Percentiles rank a stretch among this genome's conserved stretches.
Evolutionary conservation across 2,888 invertebrate species (phyloP).

Genomic region (Dioctria linearis): DNA sequence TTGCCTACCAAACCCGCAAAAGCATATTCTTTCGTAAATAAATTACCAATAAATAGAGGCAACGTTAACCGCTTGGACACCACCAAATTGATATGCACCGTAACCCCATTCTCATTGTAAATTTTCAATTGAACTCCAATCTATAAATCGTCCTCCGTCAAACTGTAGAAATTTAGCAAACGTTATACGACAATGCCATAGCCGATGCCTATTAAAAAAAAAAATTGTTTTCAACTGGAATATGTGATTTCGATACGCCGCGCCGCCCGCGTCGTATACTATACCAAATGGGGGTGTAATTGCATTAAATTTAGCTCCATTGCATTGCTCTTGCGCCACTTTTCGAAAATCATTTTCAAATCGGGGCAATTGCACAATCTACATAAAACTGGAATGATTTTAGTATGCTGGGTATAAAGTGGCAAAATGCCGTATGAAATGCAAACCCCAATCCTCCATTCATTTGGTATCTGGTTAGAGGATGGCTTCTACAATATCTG

Average conservation of each 20-base stretch:
- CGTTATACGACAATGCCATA: slow-evolving; percentile 26
- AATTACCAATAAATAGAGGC: no score
- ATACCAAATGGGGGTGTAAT: slow-evolving; percentile 20
- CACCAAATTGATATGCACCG: background rate
- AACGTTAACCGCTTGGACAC: background rate
- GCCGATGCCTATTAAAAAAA: slow-evolving; percentile 29
- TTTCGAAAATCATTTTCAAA: slow-evolving; percentile 27
- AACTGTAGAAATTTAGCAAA: slow-evolving; percentile 41
- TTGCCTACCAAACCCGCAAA: no score
- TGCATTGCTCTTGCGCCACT: slow-evolving; percentile 39
- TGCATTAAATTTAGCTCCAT: slow-evolving; percentile 27
- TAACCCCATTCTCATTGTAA: slow-evolving; percentile 10
- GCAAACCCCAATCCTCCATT: background rate
- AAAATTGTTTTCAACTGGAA: slow-evolving; percentile 36
- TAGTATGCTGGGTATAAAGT: slow-evolving; percentile 35
- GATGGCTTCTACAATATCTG: slow-evolving; percentile 39
- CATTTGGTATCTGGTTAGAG: slow-evolving; percentile 19
- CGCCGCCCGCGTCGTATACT: background rate
- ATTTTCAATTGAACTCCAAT: slow-evolving; percentile 20
- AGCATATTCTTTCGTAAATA: no score
- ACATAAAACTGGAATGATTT: slow-evolving; percentile 22
- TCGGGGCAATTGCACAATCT: slow-evolving; percentile 28
- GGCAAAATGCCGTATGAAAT: slow-evolving; percentile 16
- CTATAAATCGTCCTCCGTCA: slow-evolving; percentile 41
- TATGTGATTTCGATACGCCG: slow-evolving; percentile 34